phyloP scores from a whole-genome alignment of 2,888 invertebrate species.

The Adelphocoris suturalis region DNA sequence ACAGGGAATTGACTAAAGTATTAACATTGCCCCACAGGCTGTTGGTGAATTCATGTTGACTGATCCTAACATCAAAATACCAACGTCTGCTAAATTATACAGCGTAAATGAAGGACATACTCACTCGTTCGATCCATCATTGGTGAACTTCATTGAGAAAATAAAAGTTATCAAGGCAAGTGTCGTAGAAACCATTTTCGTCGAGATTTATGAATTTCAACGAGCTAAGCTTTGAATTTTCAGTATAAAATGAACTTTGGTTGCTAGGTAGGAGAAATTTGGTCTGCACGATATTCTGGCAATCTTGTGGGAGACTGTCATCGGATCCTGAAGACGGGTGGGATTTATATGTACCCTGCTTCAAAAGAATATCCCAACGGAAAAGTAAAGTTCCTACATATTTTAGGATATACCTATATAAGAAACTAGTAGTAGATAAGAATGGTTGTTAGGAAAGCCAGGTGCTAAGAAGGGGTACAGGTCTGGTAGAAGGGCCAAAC shows the following conservation, averaged over 20 bases:
- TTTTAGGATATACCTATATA: not conserved
- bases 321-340: conserved; percentile 64
- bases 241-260: not conserved
- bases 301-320: conserved; percentile 69
- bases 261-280: conserved; percentile 50
- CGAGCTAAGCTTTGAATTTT: not conserved
- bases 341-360: conserved; percentile 70
- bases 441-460: too few species aligned
- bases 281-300: conserved; percentile 68
- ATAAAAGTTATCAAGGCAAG: conserved; percentile 63
- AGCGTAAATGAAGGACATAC: conserved; percentile 69
- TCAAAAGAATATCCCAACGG: conserved; percentile 71
- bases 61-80: conserved; percentile 63
- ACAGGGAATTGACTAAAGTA: not conserved
- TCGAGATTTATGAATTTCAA: not conserved
- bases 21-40: conserved; percentile 36
- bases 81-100: conserved; percentile 61
- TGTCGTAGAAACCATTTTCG: not conserved
- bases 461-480: too few species aligned
- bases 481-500: too few species aligned
- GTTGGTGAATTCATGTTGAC: conserved; percentile 71
- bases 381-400: conserved; percentile 45
- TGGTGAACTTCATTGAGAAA: conserved; percentile 65
- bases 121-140: conserved; percentile 65
- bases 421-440: too few species aligned